Base-by-base conservation (phyloP, 2,888 invertebrate genomes). In the Acanthosepion lycidas region DNA sequence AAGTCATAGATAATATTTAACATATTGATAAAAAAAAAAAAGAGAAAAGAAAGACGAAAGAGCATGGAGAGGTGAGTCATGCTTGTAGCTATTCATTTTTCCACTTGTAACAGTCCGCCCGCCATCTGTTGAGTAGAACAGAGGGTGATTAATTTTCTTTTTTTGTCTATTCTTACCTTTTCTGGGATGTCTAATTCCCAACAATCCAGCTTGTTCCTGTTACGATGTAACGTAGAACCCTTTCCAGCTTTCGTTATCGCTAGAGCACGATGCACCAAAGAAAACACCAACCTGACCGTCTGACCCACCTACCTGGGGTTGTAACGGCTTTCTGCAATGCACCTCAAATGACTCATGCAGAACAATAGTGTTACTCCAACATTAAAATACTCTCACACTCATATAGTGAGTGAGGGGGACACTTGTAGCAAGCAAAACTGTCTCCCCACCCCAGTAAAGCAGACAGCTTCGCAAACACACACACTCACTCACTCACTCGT, bases 341-440 rank as follows among this genome's bases (percentile, higher is more conserved):
- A 78, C 78, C 78, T 78, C n/a, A 78, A 78, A 78, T 78, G 78
- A 78, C 78, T 78, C 78, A 78, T 33, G 78, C n/a, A 15, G n/a
- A 78, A 78, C n/a, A 78, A n/a, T n/a, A 78, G 15, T 78, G 78
- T n/a, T 78, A 78, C 78, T 78, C 78, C n/a, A 78, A 78, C 78
- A 78, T 33, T 78, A 33, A 78, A 78, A 78, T 78, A 33, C 33
- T 78, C 78, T 78, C 78, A 78, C 78, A 78, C 78, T 78, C 78
- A 78, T n/a, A 78, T 15, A 33, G n/a, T n/a, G n/a, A n/a, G 78
- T 15, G 78, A 33, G 78, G 33, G 78, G 78, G n/a, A n/a, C 78
- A 78, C 78, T 78, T 78, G 78, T 78, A n/a, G 78, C 78, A 33
- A 78, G n/a, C 78, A 8, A 18, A 64, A 12, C n/a, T 9, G n/a